Conservation (phyloP, 2,113 vertebrate genomes). For the Erythrocercus mccallii region DNA sequence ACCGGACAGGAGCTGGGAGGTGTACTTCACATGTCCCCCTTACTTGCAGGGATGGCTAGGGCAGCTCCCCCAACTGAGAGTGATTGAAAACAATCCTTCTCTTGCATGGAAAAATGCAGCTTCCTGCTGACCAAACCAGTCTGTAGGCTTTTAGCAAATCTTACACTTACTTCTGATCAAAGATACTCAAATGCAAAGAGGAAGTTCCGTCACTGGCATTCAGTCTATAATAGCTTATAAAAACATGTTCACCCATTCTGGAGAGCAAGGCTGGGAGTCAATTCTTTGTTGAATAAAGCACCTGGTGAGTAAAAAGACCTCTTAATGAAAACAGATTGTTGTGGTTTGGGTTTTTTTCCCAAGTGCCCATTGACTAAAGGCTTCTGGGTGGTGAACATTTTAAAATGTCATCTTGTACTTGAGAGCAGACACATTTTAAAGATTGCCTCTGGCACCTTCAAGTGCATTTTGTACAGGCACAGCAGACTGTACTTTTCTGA, state of each 20-base stretch:
- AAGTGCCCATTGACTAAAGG: not conserved
- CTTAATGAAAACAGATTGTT: not conserved
- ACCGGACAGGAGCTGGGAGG: not conserved
- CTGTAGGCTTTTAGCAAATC: not conserved
- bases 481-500: not conserved
- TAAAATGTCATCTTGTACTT: not conserved
- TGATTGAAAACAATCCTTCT: not conserved
- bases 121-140: not conserved
- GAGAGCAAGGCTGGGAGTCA: not conserved
- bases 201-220: not conserved
- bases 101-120: not conserved
- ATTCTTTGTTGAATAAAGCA: not conserved
- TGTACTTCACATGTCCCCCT: accelerated
- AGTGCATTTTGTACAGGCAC: not conserved
- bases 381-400: not conserved
- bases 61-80: not conserved
- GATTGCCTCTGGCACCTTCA: not conserved
- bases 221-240: not conserved
- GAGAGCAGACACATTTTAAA: not conserved
- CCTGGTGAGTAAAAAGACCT: not conserved
- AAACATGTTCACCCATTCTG: not conserved
- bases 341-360: not conserved
- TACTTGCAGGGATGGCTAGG: not conserved
- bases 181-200: not conserved
- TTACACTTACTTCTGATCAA: not conserved